Base-by-base conservation (phyloP, 2,113 vertebrate genomes). In the Scatophagus argus region DNA sequence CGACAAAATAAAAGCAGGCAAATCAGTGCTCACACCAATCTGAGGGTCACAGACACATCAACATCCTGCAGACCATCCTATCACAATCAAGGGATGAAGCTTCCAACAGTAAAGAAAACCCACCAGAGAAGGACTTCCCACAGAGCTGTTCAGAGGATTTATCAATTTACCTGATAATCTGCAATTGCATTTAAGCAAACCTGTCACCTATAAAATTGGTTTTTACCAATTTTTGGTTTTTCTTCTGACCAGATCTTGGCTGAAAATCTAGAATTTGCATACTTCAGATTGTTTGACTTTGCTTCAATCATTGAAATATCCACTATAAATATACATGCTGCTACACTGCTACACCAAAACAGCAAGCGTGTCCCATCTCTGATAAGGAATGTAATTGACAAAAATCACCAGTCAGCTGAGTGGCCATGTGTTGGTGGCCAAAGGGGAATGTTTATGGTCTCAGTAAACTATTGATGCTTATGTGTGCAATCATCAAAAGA, bases 391-490 rank as follows among this genome's bases (percentile, higher is more conserved):
- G 43, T 44, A 32, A 38, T 27, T 49, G 69, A 81, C 55, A 49
- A 62, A 73, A 82, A 32, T 77, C 81, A 10, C 14, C 71, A 54
- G 67, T 78, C 80, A 64, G 83, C 79, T 74, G 54, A 76, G 74
- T 5, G 3, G 62, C 29, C 1, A 23, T 54, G 49, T 72, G 76
- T 61, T 72, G 78, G 74, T 71, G 87, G 79, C 66, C 75, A 44
- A 36, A 68, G 43, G 62, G 39, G 68, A 83, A 77, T 90, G 83
- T 92, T 93, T 93, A 93, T 17, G 63, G 73, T 68, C 73, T 32
- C n/a, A 19, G 83, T 91, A 90, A 91, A 93, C 88, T 80, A 71
- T 36, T 4, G 67, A 83, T 5, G 25, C 60, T 74, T 51, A 62
- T 41, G 78, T 84, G 72, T 46, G 81, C 79, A 73, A 23, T 74